Conservation (phyloP, 2,113 vertebrate genomes). For the Lepisosteus osseus region DNA sequence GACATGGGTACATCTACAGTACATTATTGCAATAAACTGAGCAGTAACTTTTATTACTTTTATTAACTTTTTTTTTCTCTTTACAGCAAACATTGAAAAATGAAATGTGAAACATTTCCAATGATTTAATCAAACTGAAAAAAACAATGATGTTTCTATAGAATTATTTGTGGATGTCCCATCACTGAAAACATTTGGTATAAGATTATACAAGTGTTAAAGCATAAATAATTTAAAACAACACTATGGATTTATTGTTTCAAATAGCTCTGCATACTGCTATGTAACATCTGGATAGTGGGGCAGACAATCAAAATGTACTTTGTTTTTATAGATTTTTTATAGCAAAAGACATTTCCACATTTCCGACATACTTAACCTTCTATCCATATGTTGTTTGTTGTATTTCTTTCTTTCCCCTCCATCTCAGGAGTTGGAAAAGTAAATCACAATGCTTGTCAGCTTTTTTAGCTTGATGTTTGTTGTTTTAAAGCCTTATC, state of each 20-base stretch:
- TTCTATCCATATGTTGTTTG: conserved; percentile 57
- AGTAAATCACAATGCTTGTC: neutral
- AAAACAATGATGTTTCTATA: too few relatives aligned
- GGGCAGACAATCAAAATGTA: conserved; percentile 16
- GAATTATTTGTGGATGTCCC: neutral
- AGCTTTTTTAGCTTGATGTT: neutral
- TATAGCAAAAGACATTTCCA: neutral
- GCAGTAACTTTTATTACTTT: neutral
- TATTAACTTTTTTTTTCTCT: too few relatives aligned
- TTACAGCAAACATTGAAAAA: neutral
- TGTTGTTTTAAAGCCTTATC: neutral
- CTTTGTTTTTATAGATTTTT: too few relatives aligned
- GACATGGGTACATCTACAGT: too few relatives aligned
- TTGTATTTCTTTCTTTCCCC: conserved; percentile 25
- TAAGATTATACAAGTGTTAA: neutral
- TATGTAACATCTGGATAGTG: neutral
- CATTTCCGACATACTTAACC: conserved; percentile 43
- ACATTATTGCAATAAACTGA: too few relatives aligned
- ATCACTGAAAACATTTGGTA: conserved; percentile 10
- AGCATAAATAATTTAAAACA: conserved; percentile 11
- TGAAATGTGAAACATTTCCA: conserved; percentile 9
- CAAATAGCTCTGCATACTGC: conserved; percentile 9
- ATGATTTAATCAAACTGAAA: conserved; percentile 9
- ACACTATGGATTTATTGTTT: conserved; percentile 4
- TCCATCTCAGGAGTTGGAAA: neutral